phyloP scores from a whole-genome alignment of 1,140 invertebrate genomes.

The Scaptomyza pallida region DNA sequence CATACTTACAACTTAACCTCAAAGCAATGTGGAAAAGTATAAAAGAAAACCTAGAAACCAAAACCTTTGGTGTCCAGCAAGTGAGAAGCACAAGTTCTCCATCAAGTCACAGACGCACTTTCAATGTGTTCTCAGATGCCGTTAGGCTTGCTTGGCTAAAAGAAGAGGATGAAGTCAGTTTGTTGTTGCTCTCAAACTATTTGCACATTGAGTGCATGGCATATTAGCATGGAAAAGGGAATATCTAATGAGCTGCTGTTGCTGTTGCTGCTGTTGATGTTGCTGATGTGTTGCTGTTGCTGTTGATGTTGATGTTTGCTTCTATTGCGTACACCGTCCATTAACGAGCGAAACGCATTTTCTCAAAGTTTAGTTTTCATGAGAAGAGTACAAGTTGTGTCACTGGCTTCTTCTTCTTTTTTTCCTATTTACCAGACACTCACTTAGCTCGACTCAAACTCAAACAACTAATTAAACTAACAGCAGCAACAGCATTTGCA shows the following conservation, averaged over 20 bases:
- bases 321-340: slow-evolving; percentile 62
- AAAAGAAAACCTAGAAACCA: no score
- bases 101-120: not conserved
- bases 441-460: slow-evolving; percentile 74
- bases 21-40: not conserved
- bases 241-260: slow-evolving; percentile 71
- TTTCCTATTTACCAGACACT: slow-evolving; percentile 52
- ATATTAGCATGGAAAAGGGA: slow-evolving; percentile 80
- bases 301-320: not conserved
- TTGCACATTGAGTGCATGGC: slow-evolving; percentile 80
- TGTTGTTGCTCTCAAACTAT: slow-evolving; percentile 71
- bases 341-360: slow-evolving; percentile 73
- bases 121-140: slow-evolving; percentile 5
- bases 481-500: slow-evolving; percentile 42
- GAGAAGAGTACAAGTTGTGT: slow-evolving; percentile 15
- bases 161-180: not conserved
- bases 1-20: not conserved
- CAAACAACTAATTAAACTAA: slow-evolving; percentile 69
- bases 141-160: slow-evolving; percentile 4
- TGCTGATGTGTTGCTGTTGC: slow-evolving; percentile 64
- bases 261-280: not conserved
- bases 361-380: slow-evolving; percentile 77
- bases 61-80: no score
- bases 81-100: no score
- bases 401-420: not conserved